These are phyloP conservation scores for Peromyscus melanophrys DNA, from an alignment of 2,797 vertebrate genomes.

Conservation along the genomic window DNA sequence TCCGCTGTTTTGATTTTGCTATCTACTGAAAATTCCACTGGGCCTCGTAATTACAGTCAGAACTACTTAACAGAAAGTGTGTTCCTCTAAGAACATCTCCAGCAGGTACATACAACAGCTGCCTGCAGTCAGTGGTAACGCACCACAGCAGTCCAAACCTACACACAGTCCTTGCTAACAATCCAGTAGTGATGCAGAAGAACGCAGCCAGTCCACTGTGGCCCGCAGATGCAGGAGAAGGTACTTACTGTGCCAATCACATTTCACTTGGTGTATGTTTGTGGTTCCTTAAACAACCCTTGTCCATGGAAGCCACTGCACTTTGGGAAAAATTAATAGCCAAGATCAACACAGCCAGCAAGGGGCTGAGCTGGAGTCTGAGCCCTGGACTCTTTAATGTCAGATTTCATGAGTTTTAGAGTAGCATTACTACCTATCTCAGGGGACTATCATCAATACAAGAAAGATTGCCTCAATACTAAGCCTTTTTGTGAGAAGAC, in stretches of 20 bases:
- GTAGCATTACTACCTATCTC: background rate
- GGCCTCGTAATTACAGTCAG: background rate
- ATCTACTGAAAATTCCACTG: background rate
- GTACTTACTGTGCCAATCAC: background rate
- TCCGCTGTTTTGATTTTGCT: constrained; percentile 31
- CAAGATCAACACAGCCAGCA: background rate
- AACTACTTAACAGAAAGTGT: constrained; percentile 43
- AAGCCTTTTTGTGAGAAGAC: background rate
- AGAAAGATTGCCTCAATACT: background rate
- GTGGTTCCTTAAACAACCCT: background rate
- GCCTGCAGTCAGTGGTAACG: background rate
- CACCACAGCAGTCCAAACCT: background rate
- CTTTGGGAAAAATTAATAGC: background rate
- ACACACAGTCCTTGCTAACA: background rate
- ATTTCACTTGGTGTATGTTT: background rate
- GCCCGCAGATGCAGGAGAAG: background rate
- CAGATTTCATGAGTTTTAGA: constrained; percentile 39
- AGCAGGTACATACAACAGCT: background rate
- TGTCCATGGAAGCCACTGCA: background rate
- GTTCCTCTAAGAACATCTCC: background rate
- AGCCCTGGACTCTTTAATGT: background rate
- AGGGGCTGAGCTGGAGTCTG: background rate
- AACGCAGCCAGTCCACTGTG: background rate
- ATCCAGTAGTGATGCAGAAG: background rate
- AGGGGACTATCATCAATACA: background rate